Conservation (phyloP, 2,888 invertebrate genomes). For the Drosophila mulleri region DNA sequence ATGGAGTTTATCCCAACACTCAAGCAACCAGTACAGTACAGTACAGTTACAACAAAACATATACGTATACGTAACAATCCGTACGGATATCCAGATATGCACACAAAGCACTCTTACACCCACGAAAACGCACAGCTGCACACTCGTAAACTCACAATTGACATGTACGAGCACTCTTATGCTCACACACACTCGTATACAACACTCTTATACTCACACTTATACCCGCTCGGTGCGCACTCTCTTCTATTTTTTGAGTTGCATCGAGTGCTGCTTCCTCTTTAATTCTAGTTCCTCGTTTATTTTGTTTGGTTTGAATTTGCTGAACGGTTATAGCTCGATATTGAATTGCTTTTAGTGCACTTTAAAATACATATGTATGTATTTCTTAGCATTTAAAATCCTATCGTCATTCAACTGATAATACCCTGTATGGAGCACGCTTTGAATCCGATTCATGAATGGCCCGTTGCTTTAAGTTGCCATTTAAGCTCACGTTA, state of each 20-base stretch:
- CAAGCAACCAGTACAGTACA: slow-evolving; percentile 30
- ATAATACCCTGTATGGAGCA: slow-evolving; percentile 34
- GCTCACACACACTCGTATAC: background rate
- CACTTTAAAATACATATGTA: slow-evolving; percentile 51
- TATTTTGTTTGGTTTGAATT: slow-evolving; percentile 31
- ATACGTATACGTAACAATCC: slow-evolving; percentile 3
- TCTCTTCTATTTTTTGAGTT: slow-evolving; percentile 23
- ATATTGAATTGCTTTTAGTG: slow-evolving; percentile 61
- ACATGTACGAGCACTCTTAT: background rate
- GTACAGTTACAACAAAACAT: slow-evolving; percentile 21
- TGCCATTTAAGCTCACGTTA: background rate
- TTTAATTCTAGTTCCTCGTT: slow-evolving; percentile 19
- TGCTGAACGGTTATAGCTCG: slow-evolving; percentile 32
- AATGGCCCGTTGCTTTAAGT: slow-evolving; percentile 1
- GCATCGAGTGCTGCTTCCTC: slow-evolving; percentile 50
- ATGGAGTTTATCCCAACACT: slow-evolving; percentile 52
- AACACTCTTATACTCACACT: background rate
- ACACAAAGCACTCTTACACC: slow-evolving; percentile 1
- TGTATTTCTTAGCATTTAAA: slow-evolving; percentile 22
- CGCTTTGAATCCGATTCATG: slow-evolving; percentile 28
- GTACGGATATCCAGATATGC: background rate
- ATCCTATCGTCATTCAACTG: slow-evolving; percentile 22
- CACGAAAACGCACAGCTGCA: slow-evolving; percentile 1
- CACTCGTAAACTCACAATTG: background rate
- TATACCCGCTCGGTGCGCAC: slow-evolving; percentile 41